These are phyloP conservation scores for Phortica variegata DNA, from an alignment of 1,140 invertebrate genomes.

Conservation along the genomic window DNA sequence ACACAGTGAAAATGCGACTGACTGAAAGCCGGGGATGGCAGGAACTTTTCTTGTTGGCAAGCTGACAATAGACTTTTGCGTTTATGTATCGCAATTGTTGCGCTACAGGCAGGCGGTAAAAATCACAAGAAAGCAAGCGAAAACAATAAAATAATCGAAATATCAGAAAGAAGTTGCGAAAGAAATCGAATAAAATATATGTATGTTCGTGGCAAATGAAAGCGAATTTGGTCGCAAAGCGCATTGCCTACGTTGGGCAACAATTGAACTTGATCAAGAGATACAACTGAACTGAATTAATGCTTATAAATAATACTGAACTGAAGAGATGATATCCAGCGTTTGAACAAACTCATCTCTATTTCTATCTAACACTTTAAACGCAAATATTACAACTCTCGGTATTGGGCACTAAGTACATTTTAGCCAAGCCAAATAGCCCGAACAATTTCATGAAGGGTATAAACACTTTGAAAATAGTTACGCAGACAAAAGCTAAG, in stretches of 20 bases:
- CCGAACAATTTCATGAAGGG: no score
- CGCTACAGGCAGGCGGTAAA: slow-evolving; percentile 30
- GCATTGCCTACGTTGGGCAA: no score
- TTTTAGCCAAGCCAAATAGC: no score
- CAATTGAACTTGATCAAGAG: no score
- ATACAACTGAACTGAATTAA: no score
- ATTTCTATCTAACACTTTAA: no score
- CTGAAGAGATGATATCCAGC: no score
- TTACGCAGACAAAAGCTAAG: slow-evolving; percentile 42
- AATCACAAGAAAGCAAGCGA: slow-evolving; percentile 51
- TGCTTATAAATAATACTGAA: no score
- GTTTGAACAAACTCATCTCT: no score
- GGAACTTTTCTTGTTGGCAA: slow-evolving; percentile 34
- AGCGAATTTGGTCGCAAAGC: slow-evolving; percentile 9
- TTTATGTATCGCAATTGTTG: slow-evolving; percentile 23
- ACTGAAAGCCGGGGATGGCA: background rate
- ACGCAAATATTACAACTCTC: no score
- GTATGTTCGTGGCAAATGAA: slow-evolving; percentile 32
- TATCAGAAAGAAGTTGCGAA: slow-evolving; percentile 23
- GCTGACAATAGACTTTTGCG: slow-evolving; percentile 54
- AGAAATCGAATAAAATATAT: slow-evolving; percentile 53
- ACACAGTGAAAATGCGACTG: slow-evolving; percentile 28
- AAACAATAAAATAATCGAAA: slow-evolving; percentile 23
- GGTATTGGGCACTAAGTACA: no score
- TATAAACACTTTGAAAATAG: slow-evolving; percentile 25